phyloP scores from a whole-genome alignment of 2,797 vertebrate species.

The Pempheris klunzingeri region DNA sequence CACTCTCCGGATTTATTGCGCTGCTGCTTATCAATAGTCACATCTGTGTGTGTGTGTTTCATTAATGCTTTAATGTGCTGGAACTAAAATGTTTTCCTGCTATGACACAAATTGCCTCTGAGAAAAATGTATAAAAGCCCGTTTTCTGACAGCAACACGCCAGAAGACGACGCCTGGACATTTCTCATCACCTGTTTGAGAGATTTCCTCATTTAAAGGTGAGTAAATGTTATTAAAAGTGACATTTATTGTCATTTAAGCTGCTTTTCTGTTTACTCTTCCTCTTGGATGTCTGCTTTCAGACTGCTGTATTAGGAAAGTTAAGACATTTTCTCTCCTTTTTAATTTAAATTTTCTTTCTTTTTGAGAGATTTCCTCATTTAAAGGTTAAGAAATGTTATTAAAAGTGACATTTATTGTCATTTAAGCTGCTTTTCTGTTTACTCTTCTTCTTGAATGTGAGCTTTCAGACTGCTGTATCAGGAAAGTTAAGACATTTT shows the following conservation, averaged over 20 bases:
- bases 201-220: constrained; percentile 36
- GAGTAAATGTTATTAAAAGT: neutral
- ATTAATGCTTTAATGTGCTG: constrained; percentile 72
- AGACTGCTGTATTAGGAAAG: neutral
- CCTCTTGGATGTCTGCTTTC: neutral
- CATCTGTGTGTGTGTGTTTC: constrained; percentile 42
- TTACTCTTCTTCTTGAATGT: neutral
- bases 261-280: neutral
- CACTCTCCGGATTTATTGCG: constrained; percentile 3
- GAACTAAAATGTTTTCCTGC: constrained; percentile 68
- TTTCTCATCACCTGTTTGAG: constrained; percentile 3
- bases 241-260: neutral
- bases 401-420: neutral
- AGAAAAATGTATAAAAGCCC: constrained; percentile 41
- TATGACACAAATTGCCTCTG: constrained; percentile 38
- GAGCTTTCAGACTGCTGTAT: too few species aligned
- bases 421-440: neutral
- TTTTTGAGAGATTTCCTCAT: constrained; percentile 6
- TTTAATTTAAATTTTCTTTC: too few species aligned
- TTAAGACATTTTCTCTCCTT: neutral
- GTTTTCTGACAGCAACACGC: neutral
- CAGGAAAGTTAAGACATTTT: neutral
- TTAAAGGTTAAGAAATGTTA: constrained; percentile 28
- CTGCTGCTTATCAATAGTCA: constrained; percentile 62
- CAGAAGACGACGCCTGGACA: neutral